phyloP scores from a whole-genome alignment of 2,888 invertebrate species.

The Epistrophe grossulariae region DNA sequence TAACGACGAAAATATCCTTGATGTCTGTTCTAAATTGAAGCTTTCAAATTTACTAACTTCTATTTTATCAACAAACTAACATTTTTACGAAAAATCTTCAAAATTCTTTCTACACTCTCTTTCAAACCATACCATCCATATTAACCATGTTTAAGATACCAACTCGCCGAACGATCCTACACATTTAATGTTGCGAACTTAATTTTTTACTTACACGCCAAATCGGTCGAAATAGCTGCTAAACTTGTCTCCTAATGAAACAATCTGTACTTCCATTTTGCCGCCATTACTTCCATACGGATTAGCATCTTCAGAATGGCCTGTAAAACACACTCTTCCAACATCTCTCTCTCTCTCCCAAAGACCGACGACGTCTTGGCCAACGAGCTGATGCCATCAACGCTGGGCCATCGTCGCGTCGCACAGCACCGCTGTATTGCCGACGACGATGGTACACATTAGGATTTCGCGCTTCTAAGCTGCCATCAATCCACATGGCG shows the following conservation, averaged over 20 bases:
- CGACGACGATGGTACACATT: conserved; percentile 31
- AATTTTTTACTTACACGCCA: conserved; percentile 40
- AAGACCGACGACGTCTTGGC: neutral
- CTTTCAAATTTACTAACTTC: neutral
- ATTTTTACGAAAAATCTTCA: neutral
- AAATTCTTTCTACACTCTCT: neutral
- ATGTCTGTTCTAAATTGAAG: neutral
- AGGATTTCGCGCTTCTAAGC: conserved; percentile 56
- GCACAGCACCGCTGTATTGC: too few species aligned
- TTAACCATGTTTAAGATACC: conserved; percentile 26
- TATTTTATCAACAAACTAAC: neutral
- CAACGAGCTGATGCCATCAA: too few species aligned
- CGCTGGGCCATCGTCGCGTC: neutral
- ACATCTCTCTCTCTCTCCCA: conserved; percentile 5
- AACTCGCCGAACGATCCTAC: neutral
- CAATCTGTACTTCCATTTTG: conserved; percentile 58
- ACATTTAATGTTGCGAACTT: neutral
- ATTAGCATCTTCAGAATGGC: conserved; percentile 70
- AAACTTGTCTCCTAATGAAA: conserved; percentile 64
- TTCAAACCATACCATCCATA: neutral
- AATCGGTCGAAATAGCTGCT: conserved; percentile 13
- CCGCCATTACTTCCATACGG: conserved; percentile 58
- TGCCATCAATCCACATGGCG: conserved; percentile 65
- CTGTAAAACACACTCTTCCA: conserved; percentile 66
- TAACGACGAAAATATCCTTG: neutral